A percentile compares a stretch with the other conserved stretches of the same genome.
Conservation (phyloP, 2,797 vertebrate genomes). For the Chrosomus eos region DNA sequence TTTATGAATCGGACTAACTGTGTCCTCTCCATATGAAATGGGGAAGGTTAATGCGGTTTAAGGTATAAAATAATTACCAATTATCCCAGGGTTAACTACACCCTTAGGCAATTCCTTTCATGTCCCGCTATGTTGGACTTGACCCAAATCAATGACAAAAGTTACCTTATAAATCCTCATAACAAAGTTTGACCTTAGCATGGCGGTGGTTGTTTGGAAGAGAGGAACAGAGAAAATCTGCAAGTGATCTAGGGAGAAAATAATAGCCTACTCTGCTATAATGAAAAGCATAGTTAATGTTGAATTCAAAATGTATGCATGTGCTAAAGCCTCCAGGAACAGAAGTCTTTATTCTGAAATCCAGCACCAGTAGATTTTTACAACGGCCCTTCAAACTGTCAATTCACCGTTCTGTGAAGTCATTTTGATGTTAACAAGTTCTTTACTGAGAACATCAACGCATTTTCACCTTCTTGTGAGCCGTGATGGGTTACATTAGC, state of each 20-base stretch:
- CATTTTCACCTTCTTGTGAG: slow-evolving; percentile 43
- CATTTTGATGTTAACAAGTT: slow-evolving; percentile 43
- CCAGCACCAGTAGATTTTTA: slow-evolving; percentile 38
- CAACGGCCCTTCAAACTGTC: slow-evolving; percentile 41
- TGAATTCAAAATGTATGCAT: slow-evolving; percentile 10
- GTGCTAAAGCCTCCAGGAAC: slow-evolving; percentile 20
- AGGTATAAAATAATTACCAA: slow-evolving; percentile 65
- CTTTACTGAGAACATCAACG: slow-evolving; percentile 47
- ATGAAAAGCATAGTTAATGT: slow-evolving; percentile 38
- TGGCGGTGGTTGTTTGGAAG: neutral
- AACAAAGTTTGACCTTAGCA: slow-evolving; percentile 56
- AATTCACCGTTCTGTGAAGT: slow-evolving; percentile 36
- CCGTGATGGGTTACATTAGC: slow-evolving; percentile 35
- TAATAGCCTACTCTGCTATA: neutral
- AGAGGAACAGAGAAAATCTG: neutral
- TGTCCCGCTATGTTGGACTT: slow-evolving; percentile 59
- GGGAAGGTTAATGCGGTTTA: slow-evolving; percentile 63
- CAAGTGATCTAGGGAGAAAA: neutral
- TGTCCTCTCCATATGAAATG: slow-evolving; percentile 56
- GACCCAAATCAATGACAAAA: slow-evolving; percentile 66
- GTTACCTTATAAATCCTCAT: slow-evolving; percentile 56
- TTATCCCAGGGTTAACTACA: slow-evolving; percentile 65
- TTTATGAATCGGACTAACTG: slow-evolving; percentile 37
- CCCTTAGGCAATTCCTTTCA: slow-evolving; percentile 60
- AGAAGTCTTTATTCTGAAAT: slow-evolving; percentile 35